Evolutionary conservation across 37 sponge, comb jelly and placozoan species (phyloP).

Genomic region (Dysidea cf. avara): DNA sequence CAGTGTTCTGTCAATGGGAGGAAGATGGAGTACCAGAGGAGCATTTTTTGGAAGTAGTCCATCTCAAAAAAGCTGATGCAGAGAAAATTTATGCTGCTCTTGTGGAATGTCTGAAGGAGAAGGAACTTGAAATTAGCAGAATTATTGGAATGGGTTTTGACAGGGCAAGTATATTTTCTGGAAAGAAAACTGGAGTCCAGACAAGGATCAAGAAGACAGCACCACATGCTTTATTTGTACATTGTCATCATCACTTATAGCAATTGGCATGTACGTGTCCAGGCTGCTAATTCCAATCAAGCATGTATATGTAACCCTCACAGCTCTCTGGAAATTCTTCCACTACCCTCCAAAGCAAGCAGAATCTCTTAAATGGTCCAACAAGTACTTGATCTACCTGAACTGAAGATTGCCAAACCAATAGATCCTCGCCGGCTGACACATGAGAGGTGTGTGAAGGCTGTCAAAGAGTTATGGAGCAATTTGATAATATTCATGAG

Average conservation of each 20-base stretch:
- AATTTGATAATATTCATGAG: too few relatives aligned
- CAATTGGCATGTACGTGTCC: slow-evolving; percentile 22
- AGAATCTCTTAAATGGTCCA: slow-evolving; percentile 3
- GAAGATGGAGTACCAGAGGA: slow-evolving; percentile 72
- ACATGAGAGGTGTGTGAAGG: slow-evolving; percentile 19
- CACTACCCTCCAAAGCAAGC: slow-evolving; percentile 17
- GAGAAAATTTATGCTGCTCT: slow-evolving; percentile 34
- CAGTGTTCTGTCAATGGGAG: slow-evolving; percentile 65
- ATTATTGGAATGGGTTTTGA: slow-evolving; percentile 65
- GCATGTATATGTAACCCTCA: slow-evolving; percentile 23
- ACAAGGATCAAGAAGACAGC: slow-evolving; percentile 27
- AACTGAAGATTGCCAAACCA: neutral
- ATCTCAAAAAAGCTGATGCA: slow-evolving; percentile 53
- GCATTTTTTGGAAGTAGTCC: slow-evolving; percentile 68
- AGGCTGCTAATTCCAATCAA: slow-evolving; percentile 35
- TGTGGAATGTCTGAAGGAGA: slow-evolving; percentile 58
- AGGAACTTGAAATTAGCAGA: slow-evolving; percentile 32
- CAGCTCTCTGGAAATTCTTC: slow-evolving; percentile 29
- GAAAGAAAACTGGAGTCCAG: slow-evolving; percentile 51
- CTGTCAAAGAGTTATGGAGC: too few relatives aligned
- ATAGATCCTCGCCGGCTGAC: slow-evolving; percentile 1
- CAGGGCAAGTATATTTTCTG: slow-evolving; percentile 69
- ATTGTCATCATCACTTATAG: slow-evolving; percentile 39
- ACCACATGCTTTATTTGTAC: slow-evolving; percentile 62
- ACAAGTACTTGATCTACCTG: neutral